phyloP scores from a whole-genome alignment of 30 jellyfish, hydroid and myxozoan species.

The Aurelia coerulea region DNA sequence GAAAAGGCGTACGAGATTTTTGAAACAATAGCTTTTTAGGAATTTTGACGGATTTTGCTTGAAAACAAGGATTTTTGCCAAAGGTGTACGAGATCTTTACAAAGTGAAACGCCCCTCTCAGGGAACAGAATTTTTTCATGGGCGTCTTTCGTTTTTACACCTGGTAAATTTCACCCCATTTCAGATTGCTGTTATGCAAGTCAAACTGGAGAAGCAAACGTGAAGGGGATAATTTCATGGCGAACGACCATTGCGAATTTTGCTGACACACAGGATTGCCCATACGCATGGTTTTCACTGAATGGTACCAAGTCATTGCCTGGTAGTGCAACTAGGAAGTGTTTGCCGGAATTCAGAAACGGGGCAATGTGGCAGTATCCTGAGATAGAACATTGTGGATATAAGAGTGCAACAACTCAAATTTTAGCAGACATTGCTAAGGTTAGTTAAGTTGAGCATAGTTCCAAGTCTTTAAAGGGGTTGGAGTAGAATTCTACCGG shows the following conservation, averaged over 20 bases:
- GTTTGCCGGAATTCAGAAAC: conserved; percentile 31
- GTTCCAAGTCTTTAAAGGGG: too few relatives aligned
- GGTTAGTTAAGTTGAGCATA: background rate
- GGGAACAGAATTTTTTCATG: too few relatives aligned
- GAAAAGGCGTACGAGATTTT: too few relatives aligned
- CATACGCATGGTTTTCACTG: conserved; percentile 17
- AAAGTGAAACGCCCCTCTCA: too few relatives aligned
- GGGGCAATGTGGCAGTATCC: conserved; percentile 71
- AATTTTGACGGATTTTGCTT: too few relatives aligned
- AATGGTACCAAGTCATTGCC: background rate
- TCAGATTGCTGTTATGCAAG: conserved; percentile 67
- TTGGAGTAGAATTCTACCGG: too few relatives aligned
- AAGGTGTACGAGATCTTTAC: too few relatives aligned
- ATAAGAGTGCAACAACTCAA: conserved; percentile 48
- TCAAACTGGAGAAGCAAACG: conserved; percentile 53
- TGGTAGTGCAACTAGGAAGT: conserved; percentile 21
- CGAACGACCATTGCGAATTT: conserved; percentile 27
- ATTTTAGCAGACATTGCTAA: conserved; percentile 36
- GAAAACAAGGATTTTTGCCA: too few relatives aligned
- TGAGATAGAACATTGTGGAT: conserved; percentile 28
- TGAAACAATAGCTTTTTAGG: too few relatives aligned
- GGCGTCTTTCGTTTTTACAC: too few relatives aligned
- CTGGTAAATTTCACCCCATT: too few relatives aligned
- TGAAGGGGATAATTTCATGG: conserved; percentile 60
- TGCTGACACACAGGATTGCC: conserved; percentile 37